A percentile compares a stretch with the other conserved stretches of the same genome.
Evolutionary conservation across 2,888 invertebrate species (phyloP).

Genomic region (Argyra leucocephala): DNA sequence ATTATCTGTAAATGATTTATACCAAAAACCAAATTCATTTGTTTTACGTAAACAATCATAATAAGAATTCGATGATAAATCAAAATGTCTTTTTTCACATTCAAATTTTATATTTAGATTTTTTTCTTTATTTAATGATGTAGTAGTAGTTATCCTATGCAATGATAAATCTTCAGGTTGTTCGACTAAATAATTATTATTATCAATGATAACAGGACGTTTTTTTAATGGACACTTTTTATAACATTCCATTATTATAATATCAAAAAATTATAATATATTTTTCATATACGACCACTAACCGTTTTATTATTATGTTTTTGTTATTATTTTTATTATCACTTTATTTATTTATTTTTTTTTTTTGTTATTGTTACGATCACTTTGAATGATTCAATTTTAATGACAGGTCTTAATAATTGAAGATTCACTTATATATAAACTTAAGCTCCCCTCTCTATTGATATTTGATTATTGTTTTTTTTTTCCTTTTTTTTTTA

Average conservation of each 20-base stretch:
- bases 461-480: background rate
- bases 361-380: slow-evolving; percentile 19
- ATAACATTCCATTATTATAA: slow-evolving; percentile 58
- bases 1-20: background rate
- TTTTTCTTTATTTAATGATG: slow-evolving; percentile 21
- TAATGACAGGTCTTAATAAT: slow-evolving; percentile 38
- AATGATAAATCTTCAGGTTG: slow-evolving; percentile 40
- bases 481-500: background rate
- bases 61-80: slow-evolving; percentile 32
- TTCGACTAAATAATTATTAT: slow-evolving; percentile 46
- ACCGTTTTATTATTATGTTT: too few species aligned
- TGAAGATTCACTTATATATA: background rate
- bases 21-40: background rate
- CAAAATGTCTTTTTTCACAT: background rate
- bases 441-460: background rate
- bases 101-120: too few species aligned
- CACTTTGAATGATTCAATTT: slow-evolving; percentile 35
- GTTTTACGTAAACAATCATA: slow-evolving; percentile 18
- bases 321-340: too few species aligned
- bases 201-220: slow-evolving; percentile 68
- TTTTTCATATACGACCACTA: too few species aligned
- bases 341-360: slow-evolving; percentile 24
- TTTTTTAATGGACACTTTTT: slow-evolving; percentile 86
- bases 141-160: slow-evolving; percentile 20
- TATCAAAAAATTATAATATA: slow-evolving; percentile 14